Evolutionary conservation across 2,797 vertebrate species (phyloP), one percentile per base, ranked within the genome.

Genomic region (Neomorphus geoffroyi): DNA sequence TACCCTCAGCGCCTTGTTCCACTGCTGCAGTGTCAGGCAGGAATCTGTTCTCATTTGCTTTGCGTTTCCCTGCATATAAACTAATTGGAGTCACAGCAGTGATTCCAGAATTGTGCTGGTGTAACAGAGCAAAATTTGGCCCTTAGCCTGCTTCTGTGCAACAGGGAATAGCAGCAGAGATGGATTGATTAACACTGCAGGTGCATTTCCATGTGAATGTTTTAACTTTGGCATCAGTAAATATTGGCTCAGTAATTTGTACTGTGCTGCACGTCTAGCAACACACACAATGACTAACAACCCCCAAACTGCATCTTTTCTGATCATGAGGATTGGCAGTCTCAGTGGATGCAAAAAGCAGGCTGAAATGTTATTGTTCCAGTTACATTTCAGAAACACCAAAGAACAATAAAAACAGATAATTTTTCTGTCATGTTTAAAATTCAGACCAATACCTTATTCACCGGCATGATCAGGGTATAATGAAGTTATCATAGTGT

Each of bases 401-500:
- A 15, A 72, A 87, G 77, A 92, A 92, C 86, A 92, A 94, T 85
- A 93, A 96, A 96, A 96, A 93, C 2, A 91, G 85, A 92, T 90
- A 75, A 96, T 97, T 96, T 86, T 86, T 90, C 89, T 88, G 90
- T 92, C 94, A 61, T 14, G 84, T 74, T 96, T 94, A 95, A 96
- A 97, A 97, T 92, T 90, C 50, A 58, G 90, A 72, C 78, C 70
- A 48, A 88, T 79, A n/a, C 60, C 69, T 96, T 96, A 95, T 91
- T 95, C 93, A 93, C 82, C 78, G 58, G 78, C 81, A 92, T 51
- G 90, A 96, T 97, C 95, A 92, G 94, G 73, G 86, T 80, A 80
- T 95, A 97, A 96, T 91, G 93, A 95, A 95, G 95, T 97, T 96
- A 96, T 94, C 95, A 95, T 96, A 96, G 96, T 89, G 86, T 64